Evolutionary conservation across 2,888 invertebrate genomes (phyloP).

Genomic region (Euplexia lucipara): DNA sequence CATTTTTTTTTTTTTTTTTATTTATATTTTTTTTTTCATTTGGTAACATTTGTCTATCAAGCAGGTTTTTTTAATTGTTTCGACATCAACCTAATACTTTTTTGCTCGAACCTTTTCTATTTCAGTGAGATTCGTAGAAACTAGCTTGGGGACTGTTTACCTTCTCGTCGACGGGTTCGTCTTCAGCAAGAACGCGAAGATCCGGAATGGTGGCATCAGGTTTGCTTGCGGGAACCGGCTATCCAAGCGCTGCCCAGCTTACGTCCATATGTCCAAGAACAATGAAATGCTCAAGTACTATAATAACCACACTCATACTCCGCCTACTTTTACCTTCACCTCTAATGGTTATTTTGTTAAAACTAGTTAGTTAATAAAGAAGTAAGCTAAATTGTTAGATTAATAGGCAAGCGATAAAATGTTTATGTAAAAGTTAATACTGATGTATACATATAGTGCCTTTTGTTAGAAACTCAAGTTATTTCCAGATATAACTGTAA

Average conservation of each 20-base stretch:
- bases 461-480: neutral
- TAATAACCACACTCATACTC: conserved; percentile 61
- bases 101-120: conserved; percentile 33
- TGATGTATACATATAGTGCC: neutral
- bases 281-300: conserved; percentile 59
- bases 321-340: conserved; percentile 49
- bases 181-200: conserved; percentile 65
- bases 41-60: no score
- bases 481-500: neutral
- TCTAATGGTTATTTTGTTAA: conserved; percentile 50
- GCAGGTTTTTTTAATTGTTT: neutral
- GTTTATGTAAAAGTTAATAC: neutral
- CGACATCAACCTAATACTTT: neutral
- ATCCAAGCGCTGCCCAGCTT: conserved; percentile 64
- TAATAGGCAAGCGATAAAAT: no score
- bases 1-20: no score
- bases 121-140: conserved; percentile 66
- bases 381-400: no score
- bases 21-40: no score
- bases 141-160: conserved; percentile 55
- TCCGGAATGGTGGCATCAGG: conserved; percentile 58
- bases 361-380: conserved; percentile 4
- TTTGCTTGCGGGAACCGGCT: conserved; percentile 66
- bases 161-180: conserved; percentile 67
- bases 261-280: conserved; percentile 63